A percentile compares a stretch with the other conserved stretches of the same genome.
phyloP scores from a whole-genome alignment of 2,888 invertebrate species.

The Cryptus viduatorius region DNA sequence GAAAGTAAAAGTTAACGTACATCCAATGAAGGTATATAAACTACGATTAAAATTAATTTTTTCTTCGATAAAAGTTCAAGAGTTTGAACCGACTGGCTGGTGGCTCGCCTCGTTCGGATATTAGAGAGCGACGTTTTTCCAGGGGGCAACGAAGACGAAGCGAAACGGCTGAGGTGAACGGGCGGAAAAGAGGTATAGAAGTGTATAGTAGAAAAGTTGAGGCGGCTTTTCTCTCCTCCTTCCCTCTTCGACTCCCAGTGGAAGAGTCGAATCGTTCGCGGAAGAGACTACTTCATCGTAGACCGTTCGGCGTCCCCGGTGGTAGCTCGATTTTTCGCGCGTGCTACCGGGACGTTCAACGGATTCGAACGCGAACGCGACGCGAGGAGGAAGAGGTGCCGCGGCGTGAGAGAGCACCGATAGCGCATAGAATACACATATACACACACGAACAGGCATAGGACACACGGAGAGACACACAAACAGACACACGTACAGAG shows the following conservation, averaged over 20 bases:
- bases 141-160: slow-evolving; percentile 50
- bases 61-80: slow-evolving; percentile 55
- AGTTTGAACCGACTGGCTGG: slow-evolving; percentile 30
- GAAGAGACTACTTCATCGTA: slow-evolving; percentile 35
- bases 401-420: slow-evolving; percentile 20
- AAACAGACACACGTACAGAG: not conserved
- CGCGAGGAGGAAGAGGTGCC: slow-evolving; percentile 31
- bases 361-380: slow-evolving; percentile 15
- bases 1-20: not conserved
- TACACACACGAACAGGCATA: not conserved
- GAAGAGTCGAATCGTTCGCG: slow-evolving; percentile 27
- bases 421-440: slow-evolving; percentile 1
- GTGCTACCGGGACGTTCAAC: slow-evolving; percentile 2
- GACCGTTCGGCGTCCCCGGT: slow-evolving; percentile 1
- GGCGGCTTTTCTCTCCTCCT: not conserved
- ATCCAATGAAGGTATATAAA: slow-evolving; percentile 7
- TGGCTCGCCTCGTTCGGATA: not conserved
- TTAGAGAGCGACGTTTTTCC: slow-evolving; percentile 59
- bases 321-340: slow-evolving; percentile 54
- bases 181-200: slow-evolving; percentile 38
- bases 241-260: not conserved
- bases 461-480: not conserved
- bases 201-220: slow-evolving; percentile 55
- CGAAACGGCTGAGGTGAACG: slow-evolving; percentile 50
- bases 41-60: slow-evolving; percentile 64